Conservation (phyloP, 2,113 vertebrate genomes). For the Enhydra lutris region DNA sequence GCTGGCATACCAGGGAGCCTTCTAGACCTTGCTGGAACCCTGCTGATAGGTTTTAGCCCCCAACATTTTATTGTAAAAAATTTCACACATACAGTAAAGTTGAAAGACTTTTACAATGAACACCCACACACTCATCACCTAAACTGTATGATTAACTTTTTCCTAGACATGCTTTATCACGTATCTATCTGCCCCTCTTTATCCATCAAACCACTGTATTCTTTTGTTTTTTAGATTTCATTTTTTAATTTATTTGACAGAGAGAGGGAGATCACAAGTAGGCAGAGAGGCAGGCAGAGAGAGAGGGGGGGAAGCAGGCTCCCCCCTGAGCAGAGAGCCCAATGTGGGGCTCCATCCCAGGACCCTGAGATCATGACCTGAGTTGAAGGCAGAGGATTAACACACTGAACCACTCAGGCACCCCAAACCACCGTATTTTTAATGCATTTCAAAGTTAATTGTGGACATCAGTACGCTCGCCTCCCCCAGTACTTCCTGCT, state of each 20-base stretch:
- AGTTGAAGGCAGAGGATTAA: too few species aligned
- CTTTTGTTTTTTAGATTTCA: too few species aligned
- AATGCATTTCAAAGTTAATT: slow-evolving; percentile 22
- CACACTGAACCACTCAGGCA: too few species aligned
- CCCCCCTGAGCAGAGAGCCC: too few species aligned
- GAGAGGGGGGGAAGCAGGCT: too few species aligned
- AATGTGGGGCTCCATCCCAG: too few species aligned
- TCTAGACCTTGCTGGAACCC: neutral
- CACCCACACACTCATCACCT: neutral
- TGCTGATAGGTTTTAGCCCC: neutral
- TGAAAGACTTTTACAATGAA: slow-evolving; percentile 3
- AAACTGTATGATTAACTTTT: neutral
- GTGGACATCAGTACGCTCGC: neutral
- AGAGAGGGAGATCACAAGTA: too few species aligned
- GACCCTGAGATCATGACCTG: too few species aligned
- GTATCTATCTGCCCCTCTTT: neutral
- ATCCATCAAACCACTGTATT: neutral
- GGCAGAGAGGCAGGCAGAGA: too few species aligned
- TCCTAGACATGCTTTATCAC: neutral
- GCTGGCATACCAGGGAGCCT: neutral
- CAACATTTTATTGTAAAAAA: slow-evolving; percentile 28
- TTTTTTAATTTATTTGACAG: too few species aligned
- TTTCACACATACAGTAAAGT: neutral
- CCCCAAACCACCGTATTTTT: neutral
- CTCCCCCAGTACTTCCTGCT: neutral